phyloP scores from a whole-genome alignment of 2,113 vertebrate species.

The Penelope pileata region DNA sequence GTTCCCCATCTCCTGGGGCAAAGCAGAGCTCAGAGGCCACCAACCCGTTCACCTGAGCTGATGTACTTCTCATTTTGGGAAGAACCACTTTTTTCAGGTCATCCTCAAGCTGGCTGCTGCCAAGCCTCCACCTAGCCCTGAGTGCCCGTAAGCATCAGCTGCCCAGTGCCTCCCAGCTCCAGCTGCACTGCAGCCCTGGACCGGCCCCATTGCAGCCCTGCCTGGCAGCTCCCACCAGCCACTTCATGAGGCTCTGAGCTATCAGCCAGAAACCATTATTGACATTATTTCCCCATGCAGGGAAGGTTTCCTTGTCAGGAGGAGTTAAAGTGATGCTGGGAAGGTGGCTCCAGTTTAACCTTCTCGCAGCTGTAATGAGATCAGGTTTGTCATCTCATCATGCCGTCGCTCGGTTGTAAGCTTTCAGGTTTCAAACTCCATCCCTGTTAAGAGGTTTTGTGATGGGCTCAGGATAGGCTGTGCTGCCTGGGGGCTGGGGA shows the following conservation, averaged over 20 bases:
- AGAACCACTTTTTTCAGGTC: neutral
- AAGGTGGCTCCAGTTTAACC: neutral
- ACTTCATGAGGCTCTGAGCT: neutral
- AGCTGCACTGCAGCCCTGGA: no score
- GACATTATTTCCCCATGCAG: neutral
- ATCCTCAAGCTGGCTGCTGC: neutral
- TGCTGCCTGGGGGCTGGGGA: neutral
- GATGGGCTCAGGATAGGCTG: neutral
- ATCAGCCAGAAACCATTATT: neutral
- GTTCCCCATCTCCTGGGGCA: neutral
- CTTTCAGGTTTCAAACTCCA: neutral
- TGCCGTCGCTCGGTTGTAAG: fast-evolving
- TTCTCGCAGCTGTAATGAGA: neutral
- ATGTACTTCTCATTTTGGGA: neutral
- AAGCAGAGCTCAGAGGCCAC: neutral
- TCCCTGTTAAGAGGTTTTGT: fast-evolving
- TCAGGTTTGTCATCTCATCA: neutral
- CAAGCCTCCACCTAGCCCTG: neutral
- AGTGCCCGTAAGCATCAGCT: neutral
- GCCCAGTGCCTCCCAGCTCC: neutral
- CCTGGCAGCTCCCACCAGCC: neutral
- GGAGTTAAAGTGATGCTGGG: neutral
- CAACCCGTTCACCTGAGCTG: neutral
- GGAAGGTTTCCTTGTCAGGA: neutral
- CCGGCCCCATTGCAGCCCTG: neutral